Percentiles rank a stretch among this genome's conserved stretches.
These are phyloP conservation scores for Pseudochaenichthys georgianus DNA, from an alignment of 2,797 vertebrate species.

Conservation along the genomic window DNA sequence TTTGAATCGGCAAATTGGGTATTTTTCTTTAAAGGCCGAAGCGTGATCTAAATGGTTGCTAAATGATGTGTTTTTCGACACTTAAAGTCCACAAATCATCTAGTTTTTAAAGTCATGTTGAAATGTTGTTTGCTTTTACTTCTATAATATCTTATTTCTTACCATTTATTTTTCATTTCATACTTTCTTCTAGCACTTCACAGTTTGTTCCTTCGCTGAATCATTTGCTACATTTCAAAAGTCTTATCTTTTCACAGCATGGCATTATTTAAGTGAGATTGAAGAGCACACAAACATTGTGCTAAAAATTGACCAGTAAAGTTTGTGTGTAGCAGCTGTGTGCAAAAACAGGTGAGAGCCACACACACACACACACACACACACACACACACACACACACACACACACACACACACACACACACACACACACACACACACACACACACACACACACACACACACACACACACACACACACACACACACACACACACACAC, in stretches of 20 bases:
- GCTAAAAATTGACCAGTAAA: slow-evolving; percentile 56
- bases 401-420: too few relatives aligned
- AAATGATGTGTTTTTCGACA: background rate
- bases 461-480: slow-evolving; percentile 22
- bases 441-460: slow-evolving; percentile 25
- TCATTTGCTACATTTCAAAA: background rate
- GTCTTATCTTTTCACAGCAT: background rate
- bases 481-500: slow-evolving; percentile 1
- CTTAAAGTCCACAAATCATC: background rate
- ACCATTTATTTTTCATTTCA: background rate
- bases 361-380: slow-evolving; percentile 12
- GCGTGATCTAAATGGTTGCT: too few relatives aligned
- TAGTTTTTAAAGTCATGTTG: background rate
- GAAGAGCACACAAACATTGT: slow-evolving; percentile 15
- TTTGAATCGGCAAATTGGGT: background rate
- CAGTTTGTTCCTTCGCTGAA: background rate
- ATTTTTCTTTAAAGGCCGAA: background rate
- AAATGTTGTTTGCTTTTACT: background rate
- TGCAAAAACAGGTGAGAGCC: slow-evolving; percentile 64
- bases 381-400: slow-evolving; percentile 4
- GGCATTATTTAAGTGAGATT: slow-evolving; percentile 13
- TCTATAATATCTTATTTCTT: background rate
- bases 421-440: too few relatives aligned
- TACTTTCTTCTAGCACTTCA: background rate
- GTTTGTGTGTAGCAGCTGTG: slow-evolving; percentile 65